Base-by-base conservation (phyloP, 2,113 vertebrate genomes). In the Xyliphius kryptos region DNA sequence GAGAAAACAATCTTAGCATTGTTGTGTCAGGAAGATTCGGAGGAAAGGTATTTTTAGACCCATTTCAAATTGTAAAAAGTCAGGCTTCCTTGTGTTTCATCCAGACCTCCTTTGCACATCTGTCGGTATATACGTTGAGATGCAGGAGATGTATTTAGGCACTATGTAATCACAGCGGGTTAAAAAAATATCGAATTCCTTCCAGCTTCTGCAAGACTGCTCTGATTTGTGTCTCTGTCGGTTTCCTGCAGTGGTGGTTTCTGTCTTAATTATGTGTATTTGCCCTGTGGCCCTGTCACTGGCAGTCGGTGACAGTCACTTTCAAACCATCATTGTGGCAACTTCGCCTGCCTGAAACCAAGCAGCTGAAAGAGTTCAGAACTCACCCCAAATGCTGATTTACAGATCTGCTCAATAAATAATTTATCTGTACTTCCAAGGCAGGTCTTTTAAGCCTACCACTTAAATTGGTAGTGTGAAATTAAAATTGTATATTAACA, bases 381-480 rank as follows among this genome's bases (percentile, higher is more conserved):
- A 70, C 77, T 78, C 73, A 74, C 80, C 73, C 77, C 80, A 80
- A 85, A 85, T 87, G 82, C 82, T 82, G 82, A 85, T 85, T 86
- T 84, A 79, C 66, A 80, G 85, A 86, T 88, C 85, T 87, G 83
- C 79, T 79, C 83, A 84, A 87, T 86, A 87, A 86, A 87, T 79
- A 83, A 79, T 80, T 82, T 79, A 67, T 81, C 83, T 74, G 81
- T 76, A 79, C 77, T 79, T 80, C 72, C 75, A 46, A n/a, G 13
- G 43, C n/a, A n/a, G n/a, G 43, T 14, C 13, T 9, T 3, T 14
- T 6, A 46, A 46, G 43, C 43, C 26, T 32, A 32, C 26, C 7
- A 5, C 26, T 32, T 32, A 32, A 32, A 32, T 32, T 32, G 26
- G 26, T 6, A 32, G 26, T 32, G 26, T 32, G 26, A 5, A 32